These are phyloP conservation scores for Poeciliopsis infans DNA, from an alignment of 2,797 vertebrate genomes.

Conservation along the genomic window DNA sequence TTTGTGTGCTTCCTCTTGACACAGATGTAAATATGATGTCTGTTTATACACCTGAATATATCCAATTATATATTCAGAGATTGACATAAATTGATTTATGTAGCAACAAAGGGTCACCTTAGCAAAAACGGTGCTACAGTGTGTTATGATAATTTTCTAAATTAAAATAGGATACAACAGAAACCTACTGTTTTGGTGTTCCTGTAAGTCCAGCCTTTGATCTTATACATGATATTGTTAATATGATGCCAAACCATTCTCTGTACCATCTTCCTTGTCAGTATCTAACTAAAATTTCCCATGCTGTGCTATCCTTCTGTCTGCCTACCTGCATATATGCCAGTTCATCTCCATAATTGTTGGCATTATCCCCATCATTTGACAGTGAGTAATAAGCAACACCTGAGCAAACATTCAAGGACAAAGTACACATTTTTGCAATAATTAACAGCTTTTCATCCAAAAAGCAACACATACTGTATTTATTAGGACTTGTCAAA, in stretches of 20 bases:
- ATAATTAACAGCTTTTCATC: constrained; percentile 61
- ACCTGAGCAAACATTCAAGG: constrained; percentile 48
- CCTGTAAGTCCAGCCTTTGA: constrained; percentile 6
- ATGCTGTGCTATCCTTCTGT: constrained; percentile 34
- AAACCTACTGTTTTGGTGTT: not conserved
- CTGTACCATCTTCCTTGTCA: constrained; percentile 19
- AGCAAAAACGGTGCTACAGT: not conserved
- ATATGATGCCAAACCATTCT: not conserved
- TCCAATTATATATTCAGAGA: not conserved
- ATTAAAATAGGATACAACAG: not conserved
- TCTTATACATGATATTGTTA: constrained; percentile 7
- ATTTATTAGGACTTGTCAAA: constrained; percentile 54
- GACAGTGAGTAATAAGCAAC: constrained; percentile 61
- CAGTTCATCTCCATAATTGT: constrained; percentile 47
- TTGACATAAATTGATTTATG: not conserved
- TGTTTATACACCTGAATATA: not conserved
- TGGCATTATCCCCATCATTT: constrained; percentile 37
- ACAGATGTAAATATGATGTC: not conserved
- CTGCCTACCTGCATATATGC: constrained; percentile 35
- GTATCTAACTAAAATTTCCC: constrained; percentile 36
- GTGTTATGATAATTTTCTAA: not conserved
- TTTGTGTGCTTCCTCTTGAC: not conserved
- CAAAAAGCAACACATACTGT: constrained; percentile 40
- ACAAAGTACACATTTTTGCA: constrained; percentile 58
- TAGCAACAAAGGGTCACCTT: not conserved